Base-by-base conservation (phyloP, 2,113 vertebrate genomes). In the Rissa tridactyla region DNA sequence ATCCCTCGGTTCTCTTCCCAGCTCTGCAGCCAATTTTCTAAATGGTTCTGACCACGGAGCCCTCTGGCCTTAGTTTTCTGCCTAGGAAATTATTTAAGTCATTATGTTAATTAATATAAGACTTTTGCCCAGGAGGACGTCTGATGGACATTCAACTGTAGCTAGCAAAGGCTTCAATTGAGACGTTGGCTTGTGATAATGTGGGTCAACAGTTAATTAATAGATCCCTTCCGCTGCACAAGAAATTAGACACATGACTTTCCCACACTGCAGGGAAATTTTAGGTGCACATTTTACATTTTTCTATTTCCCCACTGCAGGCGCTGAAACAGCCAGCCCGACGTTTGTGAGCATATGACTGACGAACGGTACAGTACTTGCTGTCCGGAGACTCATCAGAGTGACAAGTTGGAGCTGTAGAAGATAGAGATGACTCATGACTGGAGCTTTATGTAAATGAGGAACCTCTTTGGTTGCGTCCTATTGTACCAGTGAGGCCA, bases 371-470 rank as follows among this genome's bases (percentile, higher is more conserved):
- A 14, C 40, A 6, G 82, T 19, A 47, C 55, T 62, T 44, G 34
- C 79, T 7, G 2, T 27, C 90, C 27, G 13, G 54, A 90, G 90
- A 23, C 68, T 95, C 32, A 38, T 94, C 93, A 96, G 49, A n/a
- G 70, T 81, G 90, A 91, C 90, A 95, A 81, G 68, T 27, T 44
- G 29, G 71, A 94, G 86, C 72, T 1, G 15, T 26, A 83, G 73
- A 76, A 86, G 51, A 87, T 58, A 91, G 60, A 80, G 82, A 88
- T 92, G 92, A 97, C 27, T 95, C 93, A 96, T 3, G 32, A 40
- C 46, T 81, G 66, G 57, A 81, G 93, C 75, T 86, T 40, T 36
- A 54, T 94, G 96, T 80, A 95, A 91, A 95, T 73, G 78, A 94
- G 89, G 96, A 97, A 92, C 87, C 38, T 87, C 86, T 96, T 49